Conservation (phyloP, 2,888 invertebrate genomes). For the Drosophila meridionalis region DNA sequence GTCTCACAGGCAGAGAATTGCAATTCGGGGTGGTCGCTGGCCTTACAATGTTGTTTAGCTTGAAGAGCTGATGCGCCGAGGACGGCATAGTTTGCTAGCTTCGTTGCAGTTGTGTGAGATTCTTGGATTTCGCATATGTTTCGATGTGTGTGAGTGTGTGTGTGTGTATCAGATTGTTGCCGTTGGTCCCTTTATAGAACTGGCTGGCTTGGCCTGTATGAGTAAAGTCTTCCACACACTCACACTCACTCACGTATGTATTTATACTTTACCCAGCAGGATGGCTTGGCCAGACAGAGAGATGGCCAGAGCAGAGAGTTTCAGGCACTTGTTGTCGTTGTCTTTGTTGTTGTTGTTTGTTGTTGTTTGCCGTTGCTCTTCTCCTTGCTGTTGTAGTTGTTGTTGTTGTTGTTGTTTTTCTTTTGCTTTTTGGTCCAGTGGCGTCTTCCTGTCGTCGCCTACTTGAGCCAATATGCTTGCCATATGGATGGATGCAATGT, state of each 20-base stretch:
- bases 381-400: not conserved
- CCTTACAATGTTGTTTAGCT: constrained; percentile 18
- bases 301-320: constrained; percentile 34
- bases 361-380: not conserved
- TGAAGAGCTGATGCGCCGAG: constrained; percentile 27
- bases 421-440: constrained; percentile 39
- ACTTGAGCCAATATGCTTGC: constrained; percentile 71
- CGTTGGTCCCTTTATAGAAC: constrained; percentile 63
- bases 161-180: constrained; percentile 25
- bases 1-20: constrained; percentile 10
- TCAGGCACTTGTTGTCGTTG: constrained; percentile 68
- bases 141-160: constrained; percentile 5
- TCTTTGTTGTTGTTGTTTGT: constrained; percentile 14
- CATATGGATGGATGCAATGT: constrained; percentile 71
- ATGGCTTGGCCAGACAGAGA: constrained; percentile 39
- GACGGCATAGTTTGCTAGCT: constrained; percentile 64
- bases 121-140: constrained; percentile 54
- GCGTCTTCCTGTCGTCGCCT: constrained; percentile 59
- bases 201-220: constrained; percentile 48
- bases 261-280: constrained; percentile 58
- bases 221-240: constrained; percentile 56
- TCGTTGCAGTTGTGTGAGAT: constrained; percentile 64
- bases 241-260: not conserved
- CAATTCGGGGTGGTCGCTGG: constrained; percentile 35
- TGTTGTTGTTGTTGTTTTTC: not conserved